Evolutionary conservation across 2,113 vertebrate species (phyloP), one percentile per base, ranked within the genome.

Genomic region (Megaceryle maxima): DNA sequence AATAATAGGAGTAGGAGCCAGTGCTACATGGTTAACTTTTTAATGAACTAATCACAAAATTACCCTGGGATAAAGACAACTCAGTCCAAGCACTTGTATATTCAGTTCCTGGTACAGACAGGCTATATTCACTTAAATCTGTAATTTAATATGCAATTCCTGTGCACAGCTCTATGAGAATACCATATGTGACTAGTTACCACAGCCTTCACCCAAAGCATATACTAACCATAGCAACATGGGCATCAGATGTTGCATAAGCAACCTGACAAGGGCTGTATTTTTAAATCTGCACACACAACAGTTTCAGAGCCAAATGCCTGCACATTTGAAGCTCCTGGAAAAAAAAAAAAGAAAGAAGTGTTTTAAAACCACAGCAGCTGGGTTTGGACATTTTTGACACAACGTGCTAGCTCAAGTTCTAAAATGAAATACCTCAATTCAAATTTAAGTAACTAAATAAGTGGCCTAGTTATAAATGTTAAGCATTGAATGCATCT

Each of bases 221-320:
- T 80, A 82, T 50, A 90, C 96, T 97, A 98, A 87, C 97, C 97
- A 98, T 97, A 94, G 98, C 97, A 98, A 98, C 97, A 91, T 46
- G 77, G 90, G 93, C 88, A 97, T 96, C 94, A 90, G 92, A 97
- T 85, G 62, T 94, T 97, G 94, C 94, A 95, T 96, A 94, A 96
- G 95, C 89, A 92, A 84, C 88, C 70, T 85, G 67, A 86, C 76
- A 35, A 78, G 82, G 81, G 31, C 53, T 37, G 16, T 93, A 91
- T 96, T 91, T 95, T 97, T 96, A 97, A 97, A 96, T 94, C 74
- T 87, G 96, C 91, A 95, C 86, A 88, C 67, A 87, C 28, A 77
- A 94, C 78, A 89, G 43, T 83, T 97, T 96, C 83, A 96, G 96
- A 96, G 88, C 96, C 90, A 96, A 97, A 97, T 95, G 86, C 59